phyloP scores from a whole-genome alignment of 2,797 vertebrate species.

The Myripristis murdjan region DNA sequence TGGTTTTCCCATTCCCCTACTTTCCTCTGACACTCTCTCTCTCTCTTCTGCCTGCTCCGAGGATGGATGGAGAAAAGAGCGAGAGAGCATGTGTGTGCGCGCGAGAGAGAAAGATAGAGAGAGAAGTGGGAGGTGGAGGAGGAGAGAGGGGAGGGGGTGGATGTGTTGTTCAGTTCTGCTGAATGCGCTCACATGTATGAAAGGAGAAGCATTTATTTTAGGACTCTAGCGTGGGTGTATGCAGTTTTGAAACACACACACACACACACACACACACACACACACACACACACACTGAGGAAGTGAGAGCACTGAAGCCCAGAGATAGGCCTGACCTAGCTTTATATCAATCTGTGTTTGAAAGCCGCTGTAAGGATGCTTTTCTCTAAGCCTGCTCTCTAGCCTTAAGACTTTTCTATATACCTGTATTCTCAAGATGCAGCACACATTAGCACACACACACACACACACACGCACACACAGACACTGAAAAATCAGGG shows the following conservation, averaged over 20 bases:
- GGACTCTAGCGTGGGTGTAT: conserved; percentile 80
- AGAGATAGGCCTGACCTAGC: conserved; percentile 75
- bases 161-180: conserved; percentile 76
- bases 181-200: conserved; percentile 85
- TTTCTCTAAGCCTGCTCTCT: conserved; percentile 24
- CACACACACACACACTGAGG: conserved; percentile 32
- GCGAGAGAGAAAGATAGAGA: too few relatives aligned
- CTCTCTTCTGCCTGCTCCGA: conserved; percentile 23
- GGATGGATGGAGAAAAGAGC: conserved; percentile 60
- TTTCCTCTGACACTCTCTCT: conserved; percentile 41
- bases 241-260: conserved; percentile 71
- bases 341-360: conserved; percentile 74
- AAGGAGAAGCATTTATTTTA: conserved; percentile 88
- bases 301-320: conserved; percentile 61
- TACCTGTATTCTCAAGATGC: conserved; percentile 54
- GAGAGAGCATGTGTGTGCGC: too few relatives aligned
- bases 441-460: conserved; percentile 51
- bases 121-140: conserved; percentile 53
- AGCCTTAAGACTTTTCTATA: conserved; percentile 52
- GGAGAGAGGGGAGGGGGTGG: conserved; percentile 63
- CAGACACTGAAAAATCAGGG: conserved; percentile 13
- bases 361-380: conserved; percentile 65
- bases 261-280: conserved; percentile 36
- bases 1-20: conserved; percentile 12
- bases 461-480: conserved; percentile 11